Evolutionary conservation across 1,140 invertebrate species (phyloP), one percentile per base, ranked within the genome.

Genomic region (Drosophila dunni): DNA sequence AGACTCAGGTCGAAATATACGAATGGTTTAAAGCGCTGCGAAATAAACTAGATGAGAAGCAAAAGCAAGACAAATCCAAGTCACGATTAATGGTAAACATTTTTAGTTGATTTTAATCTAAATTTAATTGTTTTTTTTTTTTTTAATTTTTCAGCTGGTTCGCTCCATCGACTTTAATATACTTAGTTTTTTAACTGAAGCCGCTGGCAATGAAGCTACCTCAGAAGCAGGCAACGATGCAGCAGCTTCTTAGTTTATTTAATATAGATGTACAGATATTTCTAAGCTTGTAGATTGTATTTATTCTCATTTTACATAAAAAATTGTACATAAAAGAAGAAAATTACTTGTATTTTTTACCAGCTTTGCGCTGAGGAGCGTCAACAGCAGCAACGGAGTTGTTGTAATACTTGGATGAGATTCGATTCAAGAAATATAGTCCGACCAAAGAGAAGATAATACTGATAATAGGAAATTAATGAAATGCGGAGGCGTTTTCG

Each of bases 371-470:
- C 11, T 56, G 29, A 3, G 75, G 66, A 1, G 48, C 72, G 42
- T 81, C 86, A 1, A 90, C 73, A 3, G 73, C n/a, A 5, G 63
- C 40, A 8, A 70, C 42, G 15, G 64, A 46, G 51, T 57, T 79
- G 57, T 82, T 80, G 54, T 92, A 90, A 61, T 91, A 83, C 60
- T 91, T 91, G 0, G 78, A 80, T 5, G 92, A 92, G 20, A 92
- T 91, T 38, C 86, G 82, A 63, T 92, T 91, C 0, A 92, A 54
- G 34, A 92, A 92, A 53, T 91, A 92, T 46, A 92, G 74, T 1
- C 86, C 91, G 7, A 88, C 63, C 13, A 92, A 51, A 0, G 91
- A 92, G 50, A 92, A 92, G 0, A 92, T 51, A 17, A 92, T 70
- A 48, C 91, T 91, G 29, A 34, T 66, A 71, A 0, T 48, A 40